Conservation (phyloP, 2,797 vertebrate genomes). For the Pogoniulus pusillus region DNA sequence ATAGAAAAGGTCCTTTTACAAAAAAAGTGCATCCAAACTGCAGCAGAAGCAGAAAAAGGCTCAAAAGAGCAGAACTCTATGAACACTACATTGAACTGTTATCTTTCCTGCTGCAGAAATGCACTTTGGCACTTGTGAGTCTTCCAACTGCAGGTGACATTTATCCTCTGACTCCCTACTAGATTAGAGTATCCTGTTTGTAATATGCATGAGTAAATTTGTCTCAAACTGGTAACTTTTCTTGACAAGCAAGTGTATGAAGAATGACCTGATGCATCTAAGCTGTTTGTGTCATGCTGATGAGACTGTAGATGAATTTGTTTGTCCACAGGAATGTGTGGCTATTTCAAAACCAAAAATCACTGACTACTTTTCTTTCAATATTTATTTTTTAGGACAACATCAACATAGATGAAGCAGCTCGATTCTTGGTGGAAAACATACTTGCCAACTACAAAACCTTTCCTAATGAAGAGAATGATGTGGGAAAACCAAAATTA, state of each 20-base stretch:
- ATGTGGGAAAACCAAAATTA: constrained; percentile 88
- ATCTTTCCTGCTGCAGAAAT: neutral
- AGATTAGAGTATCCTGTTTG: neutral
- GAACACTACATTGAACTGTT: neutral
- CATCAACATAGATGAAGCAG: constrained; percentile 94
- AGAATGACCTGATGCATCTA: neutral
- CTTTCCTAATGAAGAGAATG: constrained; percentile 89
- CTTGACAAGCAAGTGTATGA: neutral
- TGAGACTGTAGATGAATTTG: neutral
- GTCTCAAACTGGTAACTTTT: neutral
- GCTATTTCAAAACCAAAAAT: neutral
- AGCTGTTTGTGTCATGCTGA: neutral
- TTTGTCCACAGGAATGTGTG: neutral
- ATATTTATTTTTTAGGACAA: constrained; percentile 84
- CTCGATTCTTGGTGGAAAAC: constrained; percentile 94
- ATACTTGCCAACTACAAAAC: constrained; percentile 90
- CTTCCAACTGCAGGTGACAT: neutral
- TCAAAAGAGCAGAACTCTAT: neutral
- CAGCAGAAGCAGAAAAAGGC: neutral
- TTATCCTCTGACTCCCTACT: neutral
- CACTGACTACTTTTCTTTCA: neutral
- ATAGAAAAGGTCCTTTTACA: neutral
- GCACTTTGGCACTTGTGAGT: neutral
- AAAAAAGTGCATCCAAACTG: neutral
- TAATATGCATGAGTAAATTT: neutral